Evolutionary conservation across 2,797 vertebrate species (phyloP).

Genomic region (Tachyglossus aculeatus): DNA sequence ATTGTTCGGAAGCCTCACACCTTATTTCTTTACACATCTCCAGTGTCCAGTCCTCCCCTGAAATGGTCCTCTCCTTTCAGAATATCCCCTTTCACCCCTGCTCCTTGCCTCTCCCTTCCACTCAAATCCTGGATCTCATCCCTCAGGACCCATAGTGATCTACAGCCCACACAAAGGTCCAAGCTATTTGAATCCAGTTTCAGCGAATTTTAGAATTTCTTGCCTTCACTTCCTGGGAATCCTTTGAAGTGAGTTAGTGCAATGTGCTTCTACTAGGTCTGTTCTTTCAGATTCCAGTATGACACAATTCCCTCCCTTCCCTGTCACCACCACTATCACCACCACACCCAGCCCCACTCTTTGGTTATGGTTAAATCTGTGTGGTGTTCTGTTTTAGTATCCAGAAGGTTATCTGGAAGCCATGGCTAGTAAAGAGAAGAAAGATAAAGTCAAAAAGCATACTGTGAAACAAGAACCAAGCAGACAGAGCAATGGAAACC

Average conservation of each 20-base stretch:
- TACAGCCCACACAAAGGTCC: too few relatives aligned
- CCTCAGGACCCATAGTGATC: slow-evolving; percentile 23
- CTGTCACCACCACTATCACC: background rate
- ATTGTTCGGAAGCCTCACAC: too few relatives aligned
- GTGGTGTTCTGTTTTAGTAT: slow-evolving; percentile 79
- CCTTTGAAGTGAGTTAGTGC: background rate
- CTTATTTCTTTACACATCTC: too few relatives aligned
- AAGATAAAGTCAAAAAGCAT: slow-evolving; percentile 86
- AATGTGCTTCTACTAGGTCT: slow-evolving; percentile 11
- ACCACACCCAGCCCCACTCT: background rate
- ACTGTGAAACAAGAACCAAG: slow-evolving; percentile 70
- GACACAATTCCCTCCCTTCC: background rate
- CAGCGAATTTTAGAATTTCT: slow-evolving; percentile 14
- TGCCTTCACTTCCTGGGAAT: slow-evolving; percentile 14
- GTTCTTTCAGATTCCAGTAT: background rate
- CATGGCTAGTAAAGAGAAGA: slow-evolving; percentile 95
- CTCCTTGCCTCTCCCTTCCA: background rate
- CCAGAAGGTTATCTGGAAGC: slow-evolving; percentile 94
- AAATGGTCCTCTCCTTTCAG: too few relatives aligned
- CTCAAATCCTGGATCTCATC: background rate
- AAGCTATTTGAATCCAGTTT: too few relatives aligned
- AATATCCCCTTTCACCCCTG: background rate
- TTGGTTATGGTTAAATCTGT: background rate
- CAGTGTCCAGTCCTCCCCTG: too few relatives aligned
- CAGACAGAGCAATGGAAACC: slow-evolving; percentile 70